A percentile compares a stretch with the other conserved stretches of the same genome.
Evolutionary conservation across 2,888 invertebrate species (phyloP).

Genomic region (Biston stratarius): DNA sequence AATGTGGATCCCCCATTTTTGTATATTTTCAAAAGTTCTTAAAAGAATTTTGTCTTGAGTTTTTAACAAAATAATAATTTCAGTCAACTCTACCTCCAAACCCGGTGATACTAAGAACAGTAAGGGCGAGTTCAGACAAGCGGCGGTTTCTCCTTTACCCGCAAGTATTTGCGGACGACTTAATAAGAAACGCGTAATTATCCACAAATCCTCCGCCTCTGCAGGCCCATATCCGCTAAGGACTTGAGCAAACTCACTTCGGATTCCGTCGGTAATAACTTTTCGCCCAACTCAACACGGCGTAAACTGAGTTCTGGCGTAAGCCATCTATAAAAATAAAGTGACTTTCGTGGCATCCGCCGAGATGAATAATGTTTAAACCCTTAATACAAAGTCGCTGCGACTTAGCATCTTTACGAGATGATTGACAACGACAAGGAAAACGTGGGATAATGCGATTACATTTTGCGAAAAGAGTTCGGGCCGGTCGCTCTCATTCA

Average conservation of each 20-base stretch:
- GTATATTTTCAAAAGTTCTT: too few relatives aligned
- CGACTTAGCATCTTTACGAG: slow-evolving; percentile 41
- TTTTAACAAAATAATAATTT: not conserved
- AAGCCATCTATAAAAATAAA: slow-evolving; percentile 51
- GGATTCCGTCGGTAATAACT: slow-evolving; percentile 64
- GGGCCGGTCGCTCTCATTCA: slow-evolving; percentile 21
- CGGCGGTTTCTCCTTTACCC: slow-evolving; percentile 30
- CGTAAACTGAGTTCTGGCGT: slow-evolving; percentile 50
- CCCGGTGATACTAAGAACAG: slow-evolving; percentile 22
- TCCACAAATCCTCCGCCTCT: slow-evolving; percentile 63
- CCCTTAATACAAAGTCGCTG: slow-evolving; percentile 43
- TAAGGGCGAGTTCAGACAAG: not conserved
- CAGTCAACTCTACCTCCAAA: not conserved
- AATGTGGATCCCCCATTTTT: too few relatives aligned
- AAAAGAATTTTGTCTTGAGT: too few relatives aligned
- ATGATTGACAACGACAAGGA: slow-evolving; percentile 40
- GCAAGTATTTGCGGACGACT: slow-evolving; percentile 71
- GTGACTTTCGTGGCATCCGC: slow-evolving; percentile 45
- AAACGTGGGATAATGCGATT: slow-evolving; percentile 36
- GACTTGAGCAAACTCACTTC: slow-evolving; percentile 69
- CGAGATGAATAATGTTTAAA: slow-evolving; percentile 47
- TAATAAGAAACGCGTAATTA: slow-evolving; percentile 75
- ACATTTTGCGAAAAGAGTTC: slow-evolving; percentile 34
- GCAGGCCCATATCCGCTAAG: slow-evolving; percentile 61
- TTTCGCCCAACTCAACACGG: slow-evolving; percentile 57